Conservation (phyloP, 2,888 invertebrate genomes). For the Torymus tubicola region DNA sequence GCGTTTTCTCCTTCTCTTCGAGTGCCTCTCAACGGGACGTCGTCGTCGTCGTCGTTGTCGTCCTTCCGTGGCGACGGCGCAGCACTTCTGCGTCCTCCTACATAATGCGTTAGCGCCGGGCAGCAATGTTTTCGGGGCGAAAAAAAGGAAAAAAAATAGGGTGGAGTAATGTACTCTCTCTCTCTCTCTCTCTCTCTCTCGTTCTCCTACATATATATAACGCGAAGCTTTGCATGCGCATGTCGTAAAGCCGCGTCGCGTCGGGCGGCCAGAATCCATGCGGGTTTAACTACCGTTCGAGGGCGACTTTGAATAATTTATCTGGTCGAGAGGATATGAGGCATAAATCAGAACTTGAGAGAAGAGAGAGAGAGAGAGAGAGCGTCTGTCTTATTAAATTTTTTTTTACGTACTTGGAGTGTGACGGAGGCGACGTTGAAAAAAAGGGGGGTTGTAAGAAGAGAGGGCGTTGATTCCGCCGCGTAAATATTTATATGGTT, state of each 20-base stretch:
- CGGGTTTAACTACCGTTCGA: constrained; percentile 48
- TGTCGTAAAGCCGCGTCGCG: constrained; percentile 41
- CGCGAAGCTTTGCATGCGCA: constrained; percentile 27
- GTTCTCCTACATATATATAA: not conserved
- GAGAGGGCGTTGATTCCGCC: not conserved
- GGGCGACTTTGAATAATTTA: constrained; percentile 50
- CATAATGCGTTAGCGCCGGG: constrained; percentile 16
- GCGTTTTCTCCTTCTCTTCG: constrained; percentile 63
- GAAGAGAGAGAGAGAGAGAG: not conserved
- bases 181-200: constrained; percentile 3
- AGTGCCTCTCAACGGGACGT: constrained; percentile 71
- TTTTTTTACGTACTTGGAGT: not conserved
- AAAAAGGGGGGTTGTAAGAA: not conserved
- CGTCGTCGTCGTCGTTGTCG: constrained; percentile 9
- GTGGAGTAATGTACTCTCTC: constrained; percentile 16
- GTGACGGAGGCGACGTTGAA: not conserved
- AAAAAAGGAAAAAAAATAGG: constrained; percentile 15
- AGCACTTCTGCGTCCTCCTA: not conserved
- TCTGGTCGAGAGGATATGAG: constrained; percentile 28
- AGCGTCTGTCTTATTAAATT: constrained; percentile 29
- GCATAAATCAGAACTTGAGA: constrained; percentile 39
- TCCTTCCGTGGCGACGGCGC: constrained; percentile 57
- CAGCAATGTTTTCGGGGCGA: not conserved
- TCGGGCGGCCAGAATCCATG: constrained; percentile 40
- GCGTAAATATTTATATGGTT: not conserved